Evolutionary conservation across 2,113 vertebrate species (phyloP), one percentile per base, ranked within the genome.

Genomic region (Odobenus rosmarus): DNA sequence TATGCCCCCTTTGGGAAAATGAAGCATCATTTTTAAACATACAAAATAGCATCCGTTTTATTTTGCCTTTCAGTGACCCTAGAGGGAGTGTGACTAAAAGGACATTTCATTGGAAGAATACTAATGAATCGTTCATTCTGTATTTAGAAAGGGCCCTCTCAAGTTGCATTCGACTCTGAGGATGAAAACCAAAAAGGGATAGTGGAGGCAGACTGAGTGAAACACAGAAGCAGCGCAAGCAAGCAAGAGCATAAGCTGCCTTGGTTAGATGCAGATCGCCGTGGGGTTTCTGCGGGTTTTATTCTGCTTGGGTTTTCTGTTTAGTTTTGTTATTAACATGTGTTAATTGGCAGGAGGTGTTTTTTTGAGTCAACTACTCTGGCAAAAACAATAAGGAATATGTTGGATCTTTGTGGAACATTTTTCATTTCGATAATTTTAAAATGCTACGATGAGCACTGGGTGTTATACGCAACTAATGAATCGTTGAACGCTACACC

Each of bases 211-310:
- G 93, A 69, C 84, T 89, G 96, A 85, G 93, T 96, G 93, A 97
- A 96, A 96, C 72, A 97, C 96, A 98, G 88, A 97, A 97, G 98
- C 93, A 96, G 96, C 95, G 94, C 16, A 77, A 0, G 0, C 61
- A 93, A 97, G 96, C 90, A 42, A 81, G 87, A 97, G 95, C 97
- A 90, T 5, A 36, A 93, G 89, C 97, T 81, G 96, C 92, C 31
- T 53, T 31, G 72, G 46, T 51, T 3, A 80, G 42, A 46, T 59
- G 96, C 88, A 96, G 39, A 94, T 59, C 62, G 12, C 95, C 59
- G 31, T 55, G 82, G 49, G 85, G 77, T 71, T 24, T 89, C 74
- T 11, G 46, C 3, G 16, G 36, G 1, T 16, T 85, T 5, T 4
- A 5, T 15, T 4, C 2, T 9, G 36, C 19, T n/a, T 57, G 2